Conservation (phyloP, 2,113 vertebrate genomes). For the Felis chaus region DNA sequence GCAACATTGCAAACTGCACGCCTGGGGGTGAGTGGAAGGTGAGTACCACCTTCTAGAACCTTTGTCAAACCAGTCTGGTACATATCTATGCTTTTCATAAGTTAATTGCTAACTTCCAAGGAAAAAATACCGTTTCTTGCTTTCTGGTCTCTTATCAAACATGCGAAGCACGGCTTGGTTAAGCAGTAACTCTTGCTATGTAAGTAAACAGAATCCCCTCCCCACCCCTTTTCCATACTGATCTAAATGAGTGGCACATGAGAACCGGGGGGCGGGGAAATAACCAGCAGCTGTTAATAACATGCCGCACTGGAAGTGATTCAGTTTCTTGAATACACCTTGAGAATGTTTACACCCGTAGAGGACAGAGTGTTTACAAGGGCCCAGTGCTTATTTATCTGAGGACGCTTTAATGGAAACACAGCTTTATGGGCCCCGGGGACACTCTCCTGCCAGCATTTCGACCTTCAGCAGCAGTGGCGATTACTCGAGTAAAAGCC, state of each 20-base stretch:
- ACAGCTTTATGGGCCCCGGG: conserved; percentile 65
- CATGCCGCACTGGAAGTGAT: conserved; percentile 69
- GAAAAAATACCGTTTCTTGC: conserved; percentile 69
- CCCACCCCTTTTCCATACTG: conserved; percentile 26
- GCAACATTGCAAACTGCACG: not conserved
- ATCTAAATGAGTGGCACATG: conserved; percentile 46
- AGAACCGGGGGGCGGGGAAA: conserved; percentile 71
- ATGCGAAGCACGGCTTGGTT: conserved; percentile 75
- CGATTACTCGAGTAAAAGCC: conserved; percentile 51
- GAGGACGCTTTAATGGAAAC: conserved; percentile 76
- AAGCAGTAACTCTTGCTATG: conserved; percentile 75
- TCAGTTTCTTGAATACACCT: conserved; percentile 74
- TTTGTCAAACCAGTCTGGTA: conserved; percentile 41
- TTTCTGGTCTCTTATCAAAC: conserved; percentile 82
- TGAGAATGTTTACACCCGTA: conserved; percentile 75
- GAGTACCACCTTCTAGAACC: conserved; percentile 28
- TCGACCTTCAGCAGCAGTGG: conserved; percentile 65
- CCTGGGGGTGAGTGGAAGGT: not conserved
- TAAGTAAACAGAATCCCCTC: conserved; percentile 69
- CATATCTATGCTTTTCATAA: conserved; percentile 78
- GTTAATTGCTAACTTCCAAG: conserved; percentile 82
- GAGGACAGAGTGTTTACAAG: conserved; percentile 80
- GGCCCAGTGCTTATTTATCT: conserved; percentile 68
- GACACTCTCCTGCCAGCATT: conserved; percentile 61
- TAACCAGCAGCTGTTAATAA: conserved; percentile 72